Evolutionary conservation across 1,140 invertebrate species (phyloP).

Genomic region (Acyrthosiphon pisum): DNA sequence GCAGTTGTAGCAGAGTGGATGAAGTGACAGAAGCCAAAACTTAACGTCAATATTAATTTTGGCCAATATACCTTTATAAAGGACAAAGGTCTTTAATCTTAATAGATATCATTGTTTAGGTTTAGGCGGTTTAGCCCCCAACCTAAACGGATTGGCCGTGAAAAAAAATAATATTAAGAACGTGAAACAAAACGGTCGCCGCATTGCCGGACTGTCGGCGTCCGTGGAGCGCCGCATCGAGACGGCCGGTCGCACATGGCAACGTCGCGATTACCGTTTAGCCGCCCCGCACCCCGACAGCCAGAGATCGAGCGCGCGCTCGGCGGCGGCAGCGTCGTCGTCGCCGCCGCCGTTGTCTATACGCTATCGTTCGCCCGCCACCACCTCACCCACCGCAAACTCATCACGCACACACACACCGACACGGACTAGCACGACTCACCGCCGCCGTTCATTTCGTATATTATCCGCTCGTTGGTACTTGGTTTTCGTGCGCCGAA

Average conservation of each 20-base stretch:
- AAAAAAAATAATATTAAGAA: not conserved
- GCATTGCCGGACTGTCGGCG: constrained; percentile 17
- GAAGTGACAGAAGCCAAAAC: not conserved
- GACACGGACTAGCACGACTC: not conserved
- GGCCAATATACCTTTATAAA: not conserved
- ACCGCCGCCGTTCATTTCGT: constrained; percentile 10
- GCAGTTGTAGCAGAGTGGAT: not conserved
- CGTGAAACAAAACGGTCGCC: not conserved
- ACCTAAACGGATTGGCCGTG: not conserved
- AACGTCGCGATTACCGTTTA: constrained; percentile 52
- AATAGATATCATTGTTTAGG: not conserved
- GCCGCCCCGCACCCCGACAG: not conserved
- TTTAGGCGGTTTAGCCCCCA: no score
- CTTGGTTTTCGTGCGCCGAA: not conserved
- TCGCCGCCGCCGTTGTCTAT: not conserved
- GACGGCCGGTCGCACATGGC: constrained; percentile 35
- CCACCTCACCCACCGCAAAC: not conserved
- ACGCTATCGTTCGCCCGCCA: not conserved
- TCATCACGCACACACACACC: not conserved
- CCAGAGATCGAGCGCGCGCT: not conserved
- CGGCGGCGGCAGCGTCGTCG: not conserved
- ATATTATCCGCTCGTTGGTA: not conserved
- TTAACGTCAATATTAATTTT: not conserved
- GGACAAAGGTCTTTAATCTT: not conserved
- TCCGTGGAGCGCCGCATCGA: not conserved